Percentiles rank a stretch among this genome's conserved stretches.
phyloP scores from a whole-genome alignment of 1,140 invertebrate genomes.

The Hestina assimilis region DNA sequence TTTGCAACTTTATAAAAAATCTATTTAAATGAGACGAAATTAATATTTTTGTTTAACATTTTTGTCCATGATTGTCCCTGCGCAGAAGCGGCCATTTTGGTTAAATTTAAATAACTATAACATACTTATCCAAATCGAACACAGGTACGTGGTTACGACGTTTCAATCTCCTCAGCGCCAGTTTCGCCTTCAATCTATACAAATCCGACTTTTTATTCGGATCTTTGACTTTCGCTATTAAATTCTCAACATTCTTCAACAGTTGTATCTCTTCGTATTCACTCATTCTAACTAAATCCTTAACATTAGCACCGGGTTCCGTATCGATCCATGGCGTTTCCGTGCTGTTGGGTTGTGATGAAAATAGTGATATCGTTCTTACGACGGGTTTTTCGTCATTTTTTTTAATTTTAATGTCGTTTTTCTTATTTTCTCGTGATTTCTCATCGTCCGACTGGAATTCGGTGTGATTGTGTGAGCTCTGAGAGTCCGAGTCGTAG shows the following conservation, averaged over 20 bases:
- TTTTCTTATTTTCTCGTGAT: conserved; percentile 13
- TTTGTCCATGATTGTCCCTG: too few relatives aligned
- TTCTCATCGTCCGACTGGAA: conserved; percentile 35
- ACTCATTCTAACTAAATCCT: conserved; percentile 45
- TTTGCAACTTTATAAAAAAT: too few relatives aligned
- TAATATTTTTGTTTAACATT: too few relatives aligned
- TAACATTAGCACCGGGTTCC: conserved; percentile 10
- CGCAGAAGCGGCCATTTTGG: too few relatives aligned
- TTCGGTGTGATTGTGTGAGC: conserved; percentile 26
- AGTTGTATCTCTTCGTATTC: conserved; percentile 66
- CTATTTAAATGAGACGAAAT: too few relatives aligned
- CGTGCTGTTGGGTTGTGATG: conserved; percentile 44
- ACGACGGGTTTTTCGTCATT: conserved; percentile 38
- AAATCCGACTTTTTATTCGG: conserved; percentile 44
- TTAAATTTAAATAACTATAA: conserved; percentile 1
- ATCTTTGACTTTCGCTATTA: conserved; percentile 48
- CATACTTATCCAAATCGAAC: conserved; percentile 68
- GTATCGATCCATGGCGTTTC: conserved; percentile 53
- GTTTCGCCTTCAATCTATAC: conserved; percentile 46
- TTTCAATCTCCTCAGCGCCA: conserved; percentile 55
- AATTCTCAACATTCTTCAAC: conserved; percentile 54
- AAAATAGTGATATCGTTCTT: conserved; percentile 51
- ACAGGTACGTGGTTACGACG: conserved; percentile 62
- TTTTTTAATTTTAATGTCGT: conserved; percentile 34
- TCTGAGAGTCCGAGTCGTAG: conserved; percentile 56